Base-by-base conservation (phyloP, 2,113 vertebrate species). In the Urocolius indicus region DNA sequence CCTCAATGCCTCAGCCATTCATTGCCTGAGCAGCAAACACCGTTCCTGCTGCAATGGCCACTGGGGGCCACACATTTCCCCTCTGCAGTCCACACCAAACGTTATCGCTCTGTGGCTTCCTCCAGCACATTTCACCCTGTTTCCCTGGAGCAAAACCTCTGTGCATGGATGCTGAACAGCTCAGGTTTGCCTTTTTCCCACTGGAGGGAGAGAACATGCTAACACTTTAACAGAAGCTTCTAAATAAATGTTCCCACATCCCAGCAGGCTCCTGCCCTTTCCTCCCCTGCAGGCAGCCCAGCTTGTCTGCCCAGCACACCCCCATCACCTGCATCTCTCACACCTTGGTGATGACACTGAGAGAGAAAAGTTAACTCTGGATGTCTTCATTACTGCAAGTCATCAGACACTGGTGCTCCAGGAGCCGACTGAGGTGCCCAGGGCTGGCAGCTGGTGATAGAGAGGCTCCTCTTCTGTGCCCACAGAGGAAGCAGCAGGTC, bases 381-480 rank as follows among this genome's bases (percentile, higher is more conserved):
- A 1, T 45, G 34, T 48, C n/a, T 63, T 29, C 6, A 58, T 59
- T 61, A 24, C 7, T 59, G 4, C 6, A 29, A 32, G 9, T 32
- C 32, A 43, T 19, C 73, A 66, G 62, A 54, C 29, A 61, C 3
- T 21, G 49, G 43, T n/a, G 32, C 59, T 72, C 52, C 32, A 16
- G 48, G 55, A 75, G 43, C 27, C 22, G 10, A 1, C 0, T 1
- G 21, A 26, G 45, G 11, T 66, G 52, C 22, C 32, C 11, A 2
- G 0, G 13, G n/a, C 15, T 63, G 58, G n/a, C 36, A 20, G 7
- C 0, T 0, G 21, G 38, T 7, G 15, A 19, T 1, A 4, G 13
- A 18, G 12, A 62, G 65, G 36, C 13, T 55, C 54, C 58, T 63
- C 32, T 74, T 16, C 20, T 43, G 0, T 30, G 63, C 71, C 34